These are phyloP conservation scores for Caracal caracal DNA, from an alignment of 2,113 vertebrate genomes.

Conservation along the genomic window DNA sequence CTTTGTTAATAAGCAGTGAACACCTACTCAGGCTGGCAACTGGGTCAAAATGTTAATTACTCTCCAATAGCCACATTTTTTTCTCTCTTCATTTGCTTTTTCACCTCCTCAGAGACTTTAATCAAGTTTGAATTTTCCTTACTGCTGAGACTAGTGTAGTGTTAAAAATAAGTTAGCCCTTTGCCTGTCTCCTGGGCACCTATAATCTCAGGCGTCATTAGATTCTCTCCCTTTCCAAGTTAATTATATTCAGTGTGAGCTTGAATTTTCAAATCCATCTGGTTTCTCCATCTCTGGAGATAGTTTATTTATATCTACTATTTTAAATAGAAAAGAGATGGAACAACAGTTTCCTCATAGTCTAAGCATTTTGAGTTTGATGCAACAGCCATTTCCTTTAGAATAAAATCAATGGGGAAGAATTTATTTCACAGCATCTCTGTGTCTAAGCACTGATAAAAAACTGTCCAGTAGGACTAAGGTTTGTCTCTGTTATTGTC, in stretches of 20 bases:
- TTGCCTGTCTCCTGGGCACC: slow-evolving; percentile 57
- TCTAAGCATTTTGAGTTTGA: slow-evolving; percentile 51
- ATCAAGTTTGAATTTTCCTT: slow-evolving; percentile 57
- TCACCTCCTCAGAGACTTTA: slow-evolving; percentile 57
- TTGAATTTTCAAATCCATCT: slow-evolving; percentile 71
- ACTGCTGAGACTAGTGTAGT: slow-evolving; percentile 52
- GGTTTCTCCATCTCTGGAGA: slow-evolving; percentile 65
- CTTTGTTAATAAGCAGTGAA: slow-evolving; percentile 43
- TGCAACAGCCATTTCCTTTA: slow-evolving; percentile 36
- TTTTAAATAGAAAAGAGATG: slow-evolving; percentile 60
- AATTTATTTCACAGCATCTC: slow-evolving; percentile 42
- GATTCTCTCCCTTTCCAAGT: slow-evolving; percentile 56
- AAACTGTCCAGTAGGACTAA: background rate
- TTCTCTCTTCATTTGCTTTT: slow-evolving; percentile 53
- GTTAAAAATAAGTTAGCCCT: slow-evolving; percentile 73
- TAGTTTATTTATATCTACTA: slow-evolving; percentile 67
- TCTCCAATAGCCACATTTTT: slow-evolving; percentile 35
- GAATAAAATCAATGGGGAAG: slow-evolving; percentile 17
- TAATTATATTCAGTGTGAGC: slow-evolving; percentile 69
- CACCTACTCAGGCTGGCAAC: slow-evolving; percentile 11
- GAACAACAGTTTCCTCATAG: slow-evolving; percentile 35
- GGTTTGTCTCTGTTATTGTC: background rate
- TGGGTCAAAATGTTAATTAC: slow-evolving; percentile 68
- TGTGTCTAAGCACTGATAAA: background rate
- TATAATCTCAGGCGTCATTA: background rate